Base-by-base conservation (phyloP, 1,140 invertebrate genomes). In the Anastrepha obliqua region DNA sequence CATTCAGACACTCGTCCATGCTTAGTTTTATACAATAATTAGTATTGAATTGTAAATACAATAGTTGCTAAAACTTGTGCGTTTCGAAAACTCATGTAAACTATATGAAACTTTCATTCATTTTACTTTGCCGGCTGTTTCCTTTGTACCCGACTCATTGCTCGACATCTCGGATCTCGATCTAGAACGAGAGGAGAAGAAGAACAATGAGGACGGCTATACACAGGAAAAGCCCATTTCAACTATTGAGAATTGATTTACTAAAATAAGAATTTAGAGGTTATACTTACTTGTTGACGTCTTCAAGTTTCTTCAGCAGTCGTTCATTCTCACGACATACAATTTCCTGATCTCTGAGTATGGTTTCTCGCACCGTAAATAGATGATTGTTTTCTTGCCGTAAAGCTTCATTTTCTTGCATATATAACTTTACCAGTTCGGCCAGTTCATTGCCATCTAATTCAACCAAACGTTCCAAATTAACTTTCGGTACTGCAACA, bases 241-340 rank as follows among this genome's bases (percentile, higher is more conserved):
- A 8, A 55, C 6, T 8, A 55, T 55, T 55, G 6, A 55, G 51
- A 8, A 55, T 55, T 55, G 6, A 17, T 17, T 29, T 4, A 29
- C n/a, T 29, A 20, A 74, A 42, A n/a, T 74, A 47, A 20, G 15
- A 47, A 44, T 47, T 47, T 29, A 6, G 13, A 44, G 39, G 6
- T 55, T 55, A 55, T 88, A 95, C 96, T 96, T 94, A 97, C 96
- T 95, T 96, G 91, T 97, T 97, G 17, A 97, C 96, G 93, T 98
- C 97, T 93, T 98, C 97, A 15, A 99, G 93, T 94, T 98, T 98
- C 90, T 96, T 97, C 20, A 97, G 93, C 29, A 99, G 94, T 44
- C 97, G 94, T 93, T 99, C 98, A 91, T 99, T 99, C 92, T 99
- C 98, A 87, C 97, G 94, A 90, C 97, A 98, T 13, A 99, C 96